These are phyloP conservation scores for Gymnothorax reevesii DNA, from an alignment of 2,797 vertebrate genomes.

Conservation along the genomic window DNA sequence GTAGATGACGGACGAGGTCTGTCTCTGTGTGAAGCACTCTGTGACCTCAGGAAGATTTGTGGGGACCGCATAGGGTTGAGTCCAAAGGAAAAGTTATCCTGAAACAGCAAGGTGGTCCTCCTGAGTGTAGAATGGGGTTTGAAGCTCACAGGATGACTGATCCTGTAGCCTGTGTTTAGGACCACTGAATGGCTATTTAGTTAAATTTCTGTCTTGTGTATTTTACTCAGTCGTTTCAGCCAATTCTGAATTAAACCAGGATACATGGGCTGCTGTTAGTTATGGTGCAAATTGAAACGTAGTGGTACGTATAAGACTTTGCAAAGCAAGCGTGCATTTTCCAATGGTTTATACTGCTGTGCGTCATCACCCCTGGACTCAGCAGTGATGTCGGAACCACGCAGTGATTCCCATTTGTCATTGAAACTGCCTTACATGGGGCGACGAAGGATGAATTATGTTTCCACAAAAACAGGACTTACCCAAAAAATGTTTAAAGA, in stretches of 20 bases:
- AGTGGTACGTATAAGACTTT: conserved; percentile 56
- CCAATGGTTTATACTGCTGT: not conserved
- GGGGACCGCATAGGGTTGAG: not conserved
- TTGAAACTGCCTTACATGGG: not conserved
- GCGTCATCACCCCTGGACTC: not conserved
- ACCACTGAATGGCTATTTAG: conserved; percentile 24
- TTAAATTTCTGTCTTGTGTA: conserved; percentile 34
- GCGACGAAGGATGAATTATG: not conserved
- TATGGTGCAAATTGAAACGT: conserved; percentile 11
- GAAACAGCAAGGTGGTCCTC: conserved; percentile 27
- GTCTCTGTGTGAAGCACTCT: conserved; percentile 20
- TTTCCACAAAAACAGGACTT: not conserved
- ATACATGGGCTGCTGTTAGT: no score
- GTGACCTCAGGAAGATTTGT: conserved; percentile 35
- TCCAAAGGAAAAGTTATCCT: conserved; percentile 21
- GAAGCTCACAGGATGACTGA: conserved; percentile 38
- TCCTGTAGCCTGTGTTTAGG: not conserved
- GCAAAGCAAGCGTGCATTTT: not conserved
- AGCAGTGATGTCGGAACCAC: not conserved
- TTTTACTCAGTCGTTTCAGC: not conserved
- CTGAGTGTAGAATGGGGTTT: conserved; percentile 37
- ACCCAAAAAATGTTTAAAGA: not conserved
- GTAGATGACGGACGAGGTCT: not conserved
- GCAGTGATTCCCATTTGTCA: not conserved
- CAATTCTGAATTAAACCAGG: conserved; percentile 16